Evolutionary conservation across 1,140 invertebrate species (phyloP), one percentile per base, ranked within the genome.

Genomic region (Scaptomyza pallida): DNA sequence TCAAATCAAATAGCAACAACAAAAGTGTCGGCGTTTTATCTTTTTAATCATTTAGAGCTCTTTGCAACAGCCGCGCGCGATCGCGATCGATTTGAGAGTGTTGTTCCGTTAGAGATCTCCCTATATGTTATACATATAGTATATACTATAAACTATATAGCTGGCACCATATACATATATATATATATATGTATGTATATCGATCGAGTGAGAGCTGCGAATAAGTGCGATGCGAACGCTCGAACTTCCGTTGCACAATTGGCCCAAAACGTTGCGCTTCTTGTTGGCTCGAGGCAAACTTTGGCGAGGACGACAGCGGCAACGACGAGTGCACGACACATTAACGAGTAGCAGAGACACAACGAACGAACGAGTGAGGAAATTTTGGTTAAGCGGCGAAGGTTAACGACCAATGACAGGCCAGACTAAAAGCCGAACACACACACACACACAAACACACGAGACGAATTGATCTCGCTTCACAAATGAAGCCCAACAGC

Each of bases 161-260:
- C 16, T 17, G 8, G 12, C 13, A 48, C 33, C 45, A 23, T 37
- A 35, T 33, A 37, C 17, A 44, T 41, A 26, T 26, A 26, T 5
- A 26, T 23, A 1, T 43, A 43, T 30, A 37, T 6, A 15, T 21
- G 23, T 74, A 21, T 67, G 16, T 16, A 35, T 43, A 26, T 50
- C 26, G 54, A 51, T 63, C 43, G n/a, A 40, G 5, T 2, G 50
- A 35, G 45, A 43, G 55, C 37, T 52, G 35, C 59, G 67, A 56
- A 40, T 15, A 26, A 33, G 52, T 26, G 64, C 50, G 67, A 65
- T 77, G 68, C 65, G 81, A 77, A 71, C 81, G 73, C 81, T 81
- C 61, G 81, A 86, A 79, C 81, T 77, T 77, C 81, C 81, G 81
- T 80, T 77, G 81, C 81, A 85, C 81, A 85, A 85, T 85, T 85